phyloP scores from a whole-genome alignment of 2,888 invertebrate genomes.

The Stenodera caucasica region DNA sequence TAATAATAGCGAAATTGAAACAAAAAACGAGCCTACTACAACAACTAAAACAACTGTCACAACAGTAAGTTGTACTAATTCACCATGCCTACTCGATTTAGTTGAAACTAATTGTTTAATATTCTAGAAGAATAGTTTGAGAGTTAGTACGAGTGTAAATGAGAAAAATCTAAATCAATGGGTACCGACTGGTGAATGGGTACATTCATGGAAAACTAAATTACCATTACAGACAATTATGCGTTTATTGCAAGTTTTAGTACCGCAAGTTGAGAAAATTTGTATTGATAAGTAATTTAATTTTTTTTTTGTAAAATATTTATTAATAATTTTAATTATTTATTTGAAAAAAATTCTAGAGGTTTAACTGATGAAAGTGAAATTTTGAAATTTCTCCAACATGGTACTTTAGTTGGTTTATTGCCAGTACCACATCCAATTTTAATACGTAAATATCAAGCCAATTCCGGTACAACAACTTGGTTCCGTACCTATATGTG shows the following conservation, averaged over 20 bases:
- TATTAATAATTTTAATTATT: background rate
- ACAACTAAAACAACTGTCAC: conserved; percentile 46
- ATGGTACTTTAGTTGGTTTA: conserved; percentile 95
- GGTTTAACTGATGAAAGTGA: conserved; percentile 99
- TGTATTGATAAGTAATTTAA: conserved; percentile 94
- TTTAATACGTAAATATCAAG: conserved; percentile 97
- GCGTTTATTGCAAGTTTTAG: conserved; percentile 95
- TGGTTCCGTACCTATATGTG: conserved; percentile 99
- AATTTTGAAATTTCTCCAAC: conserved; percentile 97
- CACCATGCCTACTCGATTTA: background rate
- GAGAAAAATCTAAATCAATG: conserved; percentile 60
- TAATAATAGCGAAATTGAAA: conserved; percentile 27
- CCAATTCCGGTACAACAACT: conserved; percentile 96
- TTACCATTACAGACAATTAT: conserved; percentile 98
- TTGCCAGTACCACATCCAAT: conserved; percentile 99
- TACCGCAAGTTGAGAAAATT: conserved; percentile 99
- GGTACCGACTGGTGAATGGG: conserved; percentile 97
- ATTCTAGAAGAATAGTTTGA: conserved; percentile 65
- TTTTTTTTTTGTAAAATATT: conserved; percentile 10
- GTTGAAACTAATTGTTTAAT: conserved; percentile 1
- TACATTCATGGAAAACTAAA: conserved; percentile 93
- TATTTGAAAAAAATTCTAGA: conserved; percentile 58
- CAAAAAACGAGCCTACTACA: conserved; percentile 21
- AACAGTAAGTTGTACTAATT: conserved; percentile 42
- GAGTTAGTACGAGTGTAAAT: conserved; percentile 57